Percentiles rank a stretch among this genome's conserved stretches.
Evolutionary conservation across 1,140 invertebrate species (phyloP).

Genomic region (Drosophila subobscura): DNA sequence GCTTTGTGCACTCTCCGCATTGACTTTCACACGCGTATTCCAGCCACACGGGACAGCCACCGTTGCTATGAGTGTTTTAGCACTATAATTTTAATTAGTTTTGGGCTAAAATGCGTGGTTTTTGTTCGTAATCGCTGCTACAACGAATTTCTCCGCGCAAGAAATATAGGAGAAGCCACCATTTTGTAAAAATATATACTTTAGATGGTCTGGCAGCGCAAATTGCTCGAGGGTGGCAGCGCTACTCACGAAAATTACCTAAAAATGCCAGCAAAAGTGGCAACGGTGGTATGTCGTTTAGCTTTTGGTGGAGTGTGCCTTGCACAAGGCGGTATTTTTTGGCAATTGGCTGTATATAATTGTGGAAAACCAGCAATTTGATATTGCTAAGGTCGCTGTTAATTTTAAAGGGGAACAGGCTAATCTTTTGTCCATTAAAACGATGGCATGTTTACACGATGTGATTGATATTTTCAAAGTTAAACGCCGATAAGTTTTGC

Average conservation of each 20-base stretch:
- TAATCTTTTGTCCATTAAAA: too few species aligned
- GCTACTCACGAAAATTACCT: not conserved
- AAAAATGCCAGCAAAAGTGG: conserved; percentile 9
- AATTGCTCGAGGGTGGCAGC: not conserved
- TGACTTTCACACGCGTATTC: conserved; percentile 54
- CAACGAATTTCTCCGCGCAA: conserved; percentile 72
- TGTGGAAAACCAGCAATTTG: not conserved
- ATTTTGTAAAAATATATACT: conserved; percentile 63
- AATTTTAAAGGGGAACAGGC: too few species aligned
- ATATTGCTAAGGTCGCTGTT: too few species aligned
- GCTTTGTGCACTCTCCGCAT: conserved; percentile 39
- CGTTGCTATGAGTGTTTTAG: conserved; percentile 51
- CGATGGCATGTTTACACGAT: too few species aligned
- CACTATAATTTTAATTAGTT: conserved; percentile 63
- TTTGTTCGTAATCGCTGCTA: conserved; percentile 65
- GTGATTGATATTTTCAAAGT: too few species aligned
- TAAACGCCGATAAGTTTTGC: too few species aligned
- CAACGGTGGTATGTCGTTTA: not conserved
- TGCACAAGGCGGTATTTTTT: not conserved
- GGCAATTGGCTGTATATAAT: conserved; percentile 8
- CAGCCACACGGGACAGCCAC: conserved; percentile 39
- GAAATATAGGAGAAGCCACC: conserved; percentile 61
- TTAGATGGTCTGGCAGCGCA: conserved; percentile 6
- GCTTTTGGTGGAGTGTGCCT: not conserved
- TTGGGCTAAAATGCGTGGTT: conserved; percentile 65